Evolutionary conservation across 92 coral and sea anemone species (phyloP), one percentile per base, ranked within the genome.

Genomic region (Chrysogorgia sp.): DNA sequence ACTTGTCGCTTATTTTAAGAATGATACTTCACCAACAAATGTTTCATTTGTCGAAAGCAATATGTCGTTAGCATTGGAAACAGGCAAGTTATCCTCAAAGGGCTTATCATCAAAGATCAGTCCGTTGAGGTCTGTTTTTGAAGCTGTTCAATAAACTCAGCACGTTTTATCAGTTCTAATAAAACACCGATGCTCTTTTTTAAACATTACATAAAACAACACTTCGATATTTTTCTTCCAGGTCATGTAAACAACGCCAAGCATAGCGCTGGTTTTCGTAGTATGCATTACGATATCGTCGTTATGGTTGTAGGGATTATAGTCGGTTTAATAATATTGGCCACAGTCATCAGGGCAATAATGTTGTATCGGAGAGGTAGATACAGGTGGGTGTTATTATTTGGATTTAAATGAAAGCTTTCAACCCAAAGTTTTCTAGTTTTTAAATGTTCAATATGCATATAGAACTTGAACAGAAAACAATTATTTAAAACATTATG

Each of bases 1-100:
- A 35, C 79, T 72, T 40, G 79, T 72, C 13, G 79, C 79, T 4
- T 72, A 52, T 55, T 72, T 72, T 50, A 72, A 72, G 33, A 72
- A 72, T 53, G 79, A 33, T 6, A 72, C 79, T 30, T 53, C 64
- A 2, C 79, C 79, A 32, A 29, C 53, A 56, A 72, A 72, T 35
- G 20, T 33, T 19, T 31, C 79, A 14, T 43, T 34, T 22, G 47
- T 71, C 47, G 77, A 71, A 31, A 71, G 77, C 45, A 34, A 28
- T 7, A 71, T 52, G 48, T 24, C 77, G 7, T 13, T 2, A 31
- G 33, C 34, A 17, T 8, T 23, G 15, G 8, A 29, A 48, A 71
- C 77, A 71, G 62, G 77, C 49, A 33, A 61, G 40, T 33, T 14
- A 2, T 13, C 29, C 7, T 10, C 19, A 24, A 37, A 12, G 6